phyloP scores from a whole-genome alignment of 2,888 invertebrate species.

The Tetragonisca angustula region DNA sequence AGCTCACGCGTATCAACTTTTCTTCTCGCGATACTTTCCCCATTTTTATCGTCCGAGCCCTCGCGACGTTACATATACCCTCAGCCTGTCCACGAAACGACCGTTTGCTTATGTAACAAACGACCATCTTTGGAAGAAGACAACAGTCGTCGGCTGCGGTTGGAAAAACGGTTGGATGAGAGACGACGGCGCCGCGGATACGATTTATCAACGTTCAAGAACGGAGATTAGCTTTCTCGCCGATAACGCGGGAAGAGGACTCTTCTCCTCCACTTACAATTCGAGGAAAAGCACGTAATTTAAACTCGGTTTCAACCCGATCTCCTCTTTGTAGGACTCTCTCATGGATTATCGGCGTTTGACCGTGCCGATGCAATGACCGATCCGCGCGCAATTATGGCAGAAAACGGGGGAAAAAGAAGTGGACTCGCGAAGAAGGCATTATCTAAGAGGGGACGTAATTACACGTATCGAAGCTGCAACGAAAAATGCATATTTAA shows the following conservation, averaged over 20 bases:
- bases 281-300: constrained; percentile 39
- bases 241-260: constrained; percentile 31
- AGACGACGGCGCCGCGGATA: not conserved
- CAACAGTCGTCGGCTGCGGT: constrained; percentile 5
- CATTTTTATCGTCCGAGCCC: not conserved
- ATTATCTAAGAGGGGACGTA: not conserved
- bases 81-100: constrained; percentile 7
- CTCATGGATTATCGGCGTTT: not conserved
- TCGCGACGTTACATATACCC: not conserved
- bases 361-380: not conserved
- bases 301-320: constrained; percentile 36
- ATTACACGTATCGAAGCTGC: not conserved
- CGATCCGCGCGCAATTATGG: not conserved
- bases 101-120: constrained; percentile 24
- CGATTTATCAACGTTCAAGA: constrained; percentile 50
- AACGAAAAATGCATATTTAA: too few relatives aligned
- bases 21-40: not conserved
- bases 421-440: too few relatives aligned
- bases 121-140: constrained; percentile 1
- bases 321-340: not conserved
- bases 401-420: too few relatives aligned
- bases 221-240: constrained; percentile 48
- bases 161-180: constrained; percentile 15
- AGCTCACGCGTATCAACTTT: not conserved
- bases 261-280: not conserved